Percentiles rank a stretch among this genome's conserved stretches.
phyloP scores from a whole-genome alignment of 2,888 invertebrate genomes.

The Metacarcinus magister region DNA sequence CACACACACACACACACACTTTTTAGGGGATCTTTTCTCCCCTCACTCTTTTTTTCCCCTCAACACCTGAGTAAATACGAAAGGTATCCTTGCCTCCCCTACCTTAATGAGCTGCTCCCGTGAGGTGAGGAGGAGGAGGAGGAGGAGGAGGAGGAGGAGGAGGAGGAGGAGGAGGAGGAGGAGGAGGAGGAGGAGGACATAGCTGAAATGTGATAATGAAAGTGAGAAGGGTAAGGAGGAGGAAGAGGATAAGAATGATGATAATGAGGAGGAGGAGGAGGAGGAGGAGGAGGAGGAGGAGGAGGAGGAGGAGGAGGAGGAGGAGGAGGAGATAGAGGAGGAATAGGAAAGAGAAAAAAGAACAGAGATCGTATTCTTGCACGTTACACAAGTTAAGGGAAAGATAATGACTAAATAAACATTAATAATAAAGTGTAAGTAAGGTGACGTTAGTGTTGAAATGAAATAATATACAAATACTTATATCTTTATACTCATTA shows the following conservation, averaged over 20 bases:
- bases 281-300: not conserved
- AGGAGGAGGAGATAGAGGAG: not conserved
- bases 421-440: too few species aligned
- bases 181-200: not conserved
- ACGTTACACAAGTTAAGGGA: too few species aligned
- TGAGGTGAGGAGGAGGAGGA: not conserved
- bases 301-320: not conserved
- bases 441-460: not conserved
- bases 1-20: not conserved
- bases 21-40: too few species aligned
- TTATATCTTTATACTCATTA: not conserved
- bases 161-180: not conserved
- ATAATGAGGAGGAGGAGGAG: not conserved
- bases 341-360: not conserved
- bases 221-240: not conserved
- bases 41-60: slow-evolving; percentile 26
- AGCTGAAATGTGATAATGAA: not conserved
- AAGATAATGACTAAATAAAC: too few species aligned
- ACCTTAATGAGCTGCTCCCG: not conserved
- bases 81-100: not conserved
- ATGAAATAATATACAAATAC: not conserved
- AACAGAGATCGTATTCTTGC: not conserved
- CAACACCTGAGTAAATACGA: not conserved
- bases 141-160: too few species aligned
- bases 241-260: too few species aligned